phyloP scores from a whole-genome alignment of 2,797 vertebrate genomes.

The Rhabdophis nuchalis region DNA sequence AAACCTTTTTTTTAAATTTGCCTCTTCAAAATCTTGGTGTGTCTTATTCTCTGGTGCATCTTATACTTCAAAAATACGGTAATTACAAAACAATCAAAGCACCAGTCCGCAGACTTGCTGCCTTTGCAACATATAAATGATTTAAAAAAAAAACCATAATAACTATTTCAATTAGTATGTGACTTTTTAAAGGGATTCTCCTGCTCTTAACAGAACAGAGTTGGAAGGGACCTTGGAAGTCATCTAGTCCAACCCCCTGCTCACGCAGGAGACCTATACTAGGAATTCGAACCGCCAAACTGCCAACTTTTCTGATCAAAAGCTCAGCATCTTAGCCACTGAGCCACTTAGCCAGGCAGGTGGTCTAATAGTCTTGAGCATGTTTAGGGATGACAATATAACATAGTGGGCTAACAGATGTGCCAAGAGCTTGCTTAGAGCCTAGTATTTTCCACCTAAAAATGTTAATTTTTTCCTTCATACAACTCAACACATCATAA shows the following conservation, averaged over 20 bases:
- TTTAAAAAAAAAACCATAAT: slow-evolving; percentile 6
- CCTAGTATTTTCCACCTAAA: slow-evolving; percentile 34
- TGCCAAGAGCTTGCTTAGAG: slow-evolving; percentile 22
- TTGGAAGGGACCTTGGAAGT: no score
- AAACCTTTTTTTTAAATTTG: no score
- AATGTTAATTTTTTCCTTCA: background rate
- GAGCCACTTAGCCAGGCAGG: no score
- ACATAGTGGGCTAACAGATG: background rate
- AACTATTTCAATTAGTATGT: slow-evolving; percentile 50
- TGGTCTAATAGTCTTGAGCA: slow-evolving; percentile 37
- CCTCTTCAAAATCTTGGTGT: no score
- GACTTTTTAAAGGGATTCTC: slow-evolving; percentile 46
- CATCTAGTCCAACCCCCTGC: no score
- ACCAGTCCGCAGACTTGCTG: slow-evolving; percentile 41
- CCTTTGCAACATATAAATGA: slow-evolving; percentile 48
- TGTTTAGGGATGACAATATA: slow-evolving; percentile 62
- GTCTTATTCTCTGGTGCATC: no score
- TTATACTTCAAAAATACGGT: no score
- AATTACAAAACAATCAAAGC: slow-evolving; percentile 61
- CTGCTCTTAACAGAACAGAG: no score
- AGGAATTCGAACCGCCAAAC: no score
- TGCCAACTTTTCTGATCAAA: no score
- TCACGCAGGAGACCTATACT: no score
- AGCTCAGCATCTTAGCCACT: no score
- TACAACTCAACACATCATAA: background rate